Conservation (phyloP, 2,113 vertebrate species). For the Prolemur simus region DNA sequence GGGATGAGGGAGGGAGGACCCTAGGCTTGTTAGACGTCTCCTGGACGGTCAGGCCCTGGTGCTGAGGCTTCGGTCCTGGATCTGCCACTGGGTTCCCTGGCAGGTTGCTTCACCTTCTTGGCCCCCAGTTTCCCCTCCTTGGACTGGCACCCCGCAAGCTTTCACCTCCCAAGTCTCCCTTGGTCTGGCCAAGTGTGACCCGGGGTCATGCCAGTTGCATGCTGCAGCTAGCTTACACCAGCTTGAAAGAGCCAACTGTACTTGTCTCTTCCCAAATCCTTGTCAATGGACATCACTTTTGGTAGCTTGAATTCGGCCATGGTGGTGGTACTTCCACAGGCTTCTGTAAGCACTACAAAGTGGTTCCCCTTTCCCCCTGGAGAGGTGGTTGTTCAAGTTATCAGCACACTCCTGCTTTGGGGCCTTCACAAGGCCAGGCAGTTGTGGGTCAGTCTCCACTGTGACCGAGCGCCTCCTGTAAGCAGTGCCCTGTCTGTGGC, state of each 20-base stretch:
- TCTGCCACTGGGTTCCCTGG: not conserved
- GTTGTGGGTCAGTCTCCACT: accelerated
- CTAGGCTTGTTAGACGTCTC: not conserved
- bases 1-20: not conserved
- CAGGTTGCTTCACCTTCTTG: not conserved
- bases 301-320: not conserved
- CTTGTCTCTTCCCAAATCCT: not conserved
- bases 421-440: not conserved
- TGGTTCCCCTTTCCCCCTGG: not conserved
- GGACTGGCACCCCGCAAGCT: not conserved
- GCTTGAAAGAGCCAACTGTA: not conserved
- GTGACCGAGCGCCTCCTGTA: accelerated
- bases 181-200: not conserved
- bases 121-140: not conserved
- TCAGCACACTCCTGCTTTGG: not conserved
- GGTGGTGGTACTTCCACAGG: not conserved
- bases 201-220: not conserved
- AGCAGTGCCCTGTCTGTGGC: not conserved
- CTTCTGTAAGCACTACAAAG: too few species aligned
- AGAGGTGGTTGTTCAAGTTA: not conserved
- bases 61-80: not conserved
- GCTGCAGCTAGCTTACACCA: not conserved
- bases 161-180: not conserved
- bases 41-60: not conserved
- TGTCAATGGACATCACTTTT: not conserved